Evolutionary conservation across 2,888 invertebrate genomes (phyloP).

Genomic region (Drosophila neutralis): DNA sequence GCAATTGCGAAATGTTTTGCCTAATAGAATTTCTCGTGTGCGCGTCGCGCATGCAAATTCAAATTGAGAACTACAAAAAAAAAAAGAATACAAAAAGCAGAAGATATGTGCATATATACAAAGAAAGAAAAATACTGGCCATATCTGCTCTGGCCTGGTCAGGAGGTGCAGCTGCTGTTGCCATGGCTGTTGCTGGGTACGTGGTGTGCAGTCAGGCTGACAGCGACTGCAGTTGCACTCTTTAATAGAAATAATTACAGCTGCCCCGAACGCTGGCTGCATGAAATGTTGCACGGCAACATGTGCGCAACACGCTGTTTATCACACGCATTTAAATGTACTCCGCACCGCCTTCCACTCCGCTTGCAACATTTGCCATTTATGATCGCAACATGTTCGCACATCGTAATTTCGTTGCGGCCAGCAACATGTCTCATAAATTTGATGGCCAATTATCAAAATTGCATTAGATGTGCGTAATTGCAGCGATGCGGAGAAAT

Average conservation of each 20-base stretch:
- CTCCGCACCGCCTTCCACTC: neutral
- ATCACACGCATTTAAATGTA: constrained; percentile 65
- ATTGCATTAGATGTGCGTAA: constrained; percentile 80
- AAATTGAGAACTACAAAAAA: constrained; percentile 42
- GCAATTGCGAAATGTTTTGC: constrained; percentile 79
- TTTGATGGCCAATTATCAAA: constrained; percentile 82
- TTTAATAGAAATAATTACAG: constrained; percentile 68
- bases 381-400: constrained; percentile 69
- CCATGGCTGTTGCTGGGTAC: constrained; percentile 1
- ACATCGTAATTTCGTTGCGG: constrained; percentile 70
- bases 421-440: constrained; percentile 78
- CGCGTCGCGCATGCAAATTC: constrained; percentile 75
- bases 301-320: constrained; percentile 68
- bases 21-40: constrained; percentile 78
- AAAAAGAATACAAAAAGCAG: constrained; percentile 12
- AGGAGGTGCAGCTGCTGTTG: constrained; percentile 23
- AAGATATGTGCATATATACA: neutral
- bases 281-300: constrained; percentile 65
- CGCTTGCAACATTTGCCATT: constrained; percentile 51
- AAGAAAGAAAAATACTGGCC: constrained; percentile 16
- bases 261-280: constrained; percentile 49
- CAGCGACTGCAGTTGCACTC: constrained; percentile 59
- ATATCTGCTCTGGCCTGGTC: constrained; percentile 32
- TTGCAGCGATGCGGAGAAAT: constrained; percentile 44
- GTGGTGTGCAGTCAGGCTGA: constrained; percentile 59